phyloP scores from a whole-genome alignment of 2,113 vertebrate species.

The Myiopsitta monachus region DNA sequence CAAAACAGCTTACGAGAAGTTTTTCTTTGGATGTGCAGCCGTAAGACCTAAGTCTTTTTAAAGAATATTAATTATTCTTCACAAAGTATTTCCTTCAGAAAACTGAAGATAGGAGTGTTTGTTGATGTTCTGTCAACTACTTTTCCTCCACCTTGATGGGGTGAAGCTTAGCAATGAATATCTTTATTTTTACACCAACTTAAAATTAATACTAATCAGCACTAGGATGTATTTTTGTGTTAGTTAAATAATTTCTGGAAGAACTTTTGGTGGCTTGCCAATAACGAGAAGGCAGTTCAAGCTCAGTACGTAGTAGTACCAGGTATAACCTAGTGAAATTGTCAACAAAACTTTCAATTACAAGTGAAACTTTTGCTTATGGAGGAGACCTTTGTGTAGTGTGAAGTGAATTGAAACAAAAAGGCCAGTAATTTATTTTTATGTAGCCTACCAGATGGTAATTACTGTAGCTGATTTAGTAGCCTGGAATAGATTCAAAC shows the following conservation, averaged over 20 bases:
- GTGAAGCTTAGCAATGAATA: neutral
- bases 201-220: neutral
- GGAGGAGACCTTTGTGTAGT: slow-evolving; percentile 10
- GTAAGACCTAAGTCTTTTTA: neutral
- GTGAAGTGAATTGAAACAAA: slow-evolving; percentile 9
- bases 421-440: slow-evolving; percentile 48
- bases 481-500: slow-evolving; percentile 61
- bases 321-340: neutral
- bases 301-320: neutral
- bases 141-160: neutral
- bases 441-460: slow-evolving; percentile 54
- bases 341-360: slow-evolving; percentile 10
- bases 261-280: neutral
- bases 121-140: neutral
- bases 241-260: neutral
- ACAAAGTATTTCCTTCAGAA: neutral
- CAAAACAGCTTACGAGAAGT: neutral
- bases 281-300: neutral
- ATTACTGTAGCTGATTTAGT: slow-evolving; percentile 63
- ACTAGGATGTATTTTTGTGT: neutral
- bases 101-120: neutral
- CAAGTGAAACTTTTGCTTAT: slow-evolving; percentile 15
- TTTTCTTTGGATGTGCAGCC: neutral
- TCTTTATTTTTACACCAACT: neutral
- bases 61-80: neutral